These are phyloP conservation scores for Nephrotoma guestfalica DNA, from an alignment of 2,888 invertebrate species.

Conservation along the genomic window DNA sequence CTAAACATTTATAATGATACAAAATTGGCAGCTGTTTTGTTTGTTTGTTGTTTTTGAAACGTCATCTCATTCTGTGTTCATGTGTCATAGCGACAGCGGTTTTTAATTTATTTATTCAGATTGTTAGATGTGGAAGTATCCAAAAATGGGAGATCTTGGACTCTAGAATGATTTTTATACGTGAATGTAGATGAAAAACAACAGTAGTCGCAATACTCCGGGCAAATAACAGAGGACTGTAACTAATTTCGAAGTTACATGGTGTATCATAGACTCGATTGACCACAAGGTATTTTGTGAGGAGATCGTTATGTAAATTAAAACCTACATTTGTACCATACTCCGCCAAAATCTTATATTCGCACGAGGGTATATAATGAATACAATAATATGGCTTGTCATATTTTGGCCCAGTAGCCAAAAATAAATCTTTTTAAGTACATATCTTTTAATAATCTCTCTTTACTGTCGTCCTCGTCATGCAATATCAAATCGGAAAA, in stretches of 20 bases:
- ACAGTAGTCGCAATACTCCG: too few relatives aligned
- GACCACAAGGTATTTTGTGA: constrained; percentile 56
- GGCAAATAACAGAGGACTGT: constrained; percentile 40
- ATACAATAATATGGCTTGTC: constrained; percentile 65
- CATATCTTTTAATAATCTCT: constrained; percentile 42
- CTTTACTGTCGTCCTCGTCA: constrained; percentile 46
- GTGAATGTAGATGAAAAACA: too few relatives aligned
- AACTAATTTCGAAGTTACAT: constrained; percentile 61
- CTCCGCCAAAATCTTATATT: constrained; percentile 72
- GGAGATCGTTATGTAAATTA: constrained; percentile 69
- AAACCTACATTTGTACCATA: constrained; percentile 73
- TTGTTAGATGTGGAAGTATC: too few relatives aligned
- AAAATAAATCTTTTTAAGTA: constrained; percentile 72
- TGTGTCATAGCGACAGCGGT: too few relatives aligned
- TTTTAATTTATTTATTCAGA: too few relatives aligned
- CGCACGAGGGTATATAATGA: constrained; percentile 67
- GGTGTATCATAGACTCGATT: constrained; percentile 44
- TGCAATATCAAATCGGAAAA: constrained; percentile 56
- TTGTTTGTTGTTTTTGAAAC: too few relatives aligned
- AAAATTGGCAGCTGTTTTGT: too few relatives aligned
- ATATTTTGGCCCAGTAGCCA: constrained; percentile 48
- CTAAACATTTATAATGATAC: too few relatives aligned
- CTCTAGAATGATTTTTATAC: too few relatives aligned
- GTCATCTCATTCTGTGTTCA: too few relatives aligned
- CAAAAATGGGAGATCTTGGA: too few relatives aligned